Base-by-base conservation (phyloP, 1,140 invertebrate genomes). In the Heliconius eleuchia region DNA sequence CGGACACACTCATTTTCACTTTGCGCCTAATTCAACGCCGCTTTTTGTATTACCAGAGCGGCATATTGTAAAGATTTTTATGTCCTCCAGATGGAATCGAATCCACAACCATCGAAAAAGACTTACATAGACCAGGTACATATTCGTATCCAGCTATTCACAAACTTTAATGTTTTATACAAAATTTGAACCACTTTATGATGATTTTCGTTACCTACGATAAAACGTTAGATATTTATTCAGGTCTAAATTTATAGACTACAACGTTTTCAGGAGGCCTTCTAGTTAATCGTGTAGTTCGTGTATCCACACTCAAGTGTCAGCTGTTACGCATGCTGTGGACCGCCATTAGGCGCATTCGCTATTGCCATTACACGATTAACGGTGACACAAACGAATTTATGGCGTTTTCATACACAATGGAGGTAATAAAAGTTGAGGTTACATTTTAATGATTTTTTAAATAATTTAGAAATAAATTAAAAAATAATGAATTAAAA, bases 271-370 rank as follows among this genome's bases (percentile, higher is more conserved):
- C 60, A 16, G 60, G 2, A 66, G 13, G 27, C 23, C 55, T n/a
- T 23, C 55, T 23, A 57, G 60, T 6, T 66, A 27, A 66, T 66
- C 71, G 71, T 42, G 30, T 72, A 13, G 34, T 42, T 66, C 60
- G 60, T 71, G 78, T 80, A 76, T 80, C 46, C 74, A 76, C 74
- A 80, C 78, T 74, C 46, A 52, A 80, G 79, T 76, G 70, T 80
- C 79, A 77, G 79, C 75, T 72, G 79, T 76, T 66, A 77, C 74
- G 74, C 55, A 77, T 74, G 75, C 75, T 50, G 76, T 55, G 71
- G 79, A 78, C 74, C 79, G 75, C 74, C 79, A 77, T 80, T 80
- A 80, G 73, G 76, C 74, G 79, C 79, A 80, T 72, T 74, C 75
- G 70, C 79, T 74, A 66, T 70, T 77, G 52, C 79, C 75, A 80